These are phyloP conservation scores for Chaetophractus vellerosus DNA, from an alignment of 2,797 vertebrate genomes.

Conservation along the genomic window DNA sequence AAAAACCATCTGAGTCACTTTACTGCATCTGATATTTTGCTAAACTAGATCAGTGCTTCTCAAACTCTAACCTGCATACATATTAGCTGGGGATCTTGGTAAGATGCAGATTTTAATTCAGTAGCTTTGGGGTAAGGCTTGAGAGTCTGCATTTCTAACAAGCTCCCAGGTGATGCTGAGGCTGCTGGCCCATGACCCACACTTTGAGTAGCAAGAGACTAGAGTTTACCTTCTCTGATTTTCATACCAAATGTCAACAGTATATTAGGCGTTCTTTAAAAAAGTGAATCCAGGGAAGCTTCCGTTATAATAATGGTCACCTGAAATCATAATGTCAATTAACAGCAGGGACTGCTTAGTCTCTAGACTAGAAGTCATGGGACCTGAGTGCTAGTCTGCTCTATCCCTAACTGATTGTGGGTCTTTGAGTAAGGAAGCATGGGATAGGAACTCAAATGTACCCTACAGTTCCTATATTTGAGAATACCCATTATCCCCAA, in stretches of 20 bases:
- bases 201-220: neutral
- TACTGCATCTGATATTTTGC: neutral
- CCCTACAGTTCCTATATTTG: neutral
- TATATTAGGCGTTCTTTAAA: neutral
- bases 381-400: neutral
- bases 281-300: neutral
- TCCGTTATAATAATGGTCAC: neutral
- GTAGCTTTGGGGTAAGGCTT: neutral
- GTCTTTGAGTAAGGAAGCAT: neutral
- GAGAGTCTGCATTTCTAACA: conserved; percentile 23
- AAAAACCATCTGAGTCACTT: conserved; percentile 15
- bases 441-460: neutral
- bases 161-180: neutral
- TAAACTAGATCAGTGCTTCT: conserved; percentile 35
- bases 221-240: conserved; percentile 34
- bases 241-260: conserved; percentile 44
- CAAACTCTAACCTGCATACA: neutral
- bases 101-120: neutral
- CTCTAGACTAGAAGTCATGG: neutral
- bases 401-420: neutral
- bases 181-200: neutral
- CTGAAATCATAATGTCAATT: neutral
- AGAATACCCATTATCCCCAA: neutral
- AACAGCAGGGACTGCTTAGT: neutral
- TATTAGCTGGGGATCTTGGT: neutral